phyloP scores from a whole-genome alignment of 2,113 vertebrate species.

The Etia nguti region DNA sequence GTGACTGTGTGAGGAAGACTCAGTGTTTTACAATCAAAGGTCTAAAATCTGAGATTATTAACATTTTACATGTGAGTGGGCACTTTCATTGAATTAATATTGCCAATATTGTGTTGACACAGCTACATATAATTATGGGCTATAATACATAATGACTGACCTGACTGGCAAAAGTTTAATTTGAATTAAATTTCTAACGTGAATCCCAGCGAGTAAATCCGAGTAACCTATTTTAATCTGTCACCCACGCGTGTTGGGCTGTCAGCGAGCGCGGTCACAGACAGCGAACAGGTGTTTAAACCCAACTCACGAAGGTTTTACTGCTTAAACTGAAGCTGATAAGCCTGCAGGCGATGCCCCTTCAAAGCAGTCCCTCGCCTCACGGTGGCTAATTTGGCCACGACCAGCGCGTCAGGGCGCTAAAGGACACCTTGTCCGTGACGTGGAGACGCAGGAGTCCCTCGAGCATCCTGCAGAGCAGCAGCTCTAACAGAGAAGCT shows the following conservation, averaged over 20 bases:
- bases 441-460: background rate
- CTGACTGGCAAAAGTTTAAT: fast-evolving
- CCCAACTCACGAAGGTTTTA: background rate
- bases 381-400: background rate
- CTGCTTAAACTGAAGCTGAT: background rate
- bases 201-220: background rate
- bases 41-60: background rate
- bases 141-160: background rate
- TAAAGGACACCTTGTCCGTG: background rate
- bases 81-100: fast-evolving
- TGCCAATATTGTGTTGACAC: background rate
- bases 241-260: background rate
- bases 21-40: background rate
- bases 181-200: background rate
- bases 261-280: background rate
- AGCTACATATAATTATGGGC: background rate
- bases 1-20: fast-evolving
- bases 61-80: fast-evolving
- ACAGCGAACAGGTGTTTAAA: background rate
- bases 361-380: background rate
- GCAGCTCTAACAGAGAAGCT: background rate
- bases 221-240: background rate
- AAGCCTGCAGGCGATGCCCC: background rate
- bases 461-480: background rate
- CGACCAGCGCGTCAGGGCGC: background rate